Evolutionary conservation across 2,888 invertebrate species (phyloP).

Genomic region (Oxystoma pomonae): DNA sequence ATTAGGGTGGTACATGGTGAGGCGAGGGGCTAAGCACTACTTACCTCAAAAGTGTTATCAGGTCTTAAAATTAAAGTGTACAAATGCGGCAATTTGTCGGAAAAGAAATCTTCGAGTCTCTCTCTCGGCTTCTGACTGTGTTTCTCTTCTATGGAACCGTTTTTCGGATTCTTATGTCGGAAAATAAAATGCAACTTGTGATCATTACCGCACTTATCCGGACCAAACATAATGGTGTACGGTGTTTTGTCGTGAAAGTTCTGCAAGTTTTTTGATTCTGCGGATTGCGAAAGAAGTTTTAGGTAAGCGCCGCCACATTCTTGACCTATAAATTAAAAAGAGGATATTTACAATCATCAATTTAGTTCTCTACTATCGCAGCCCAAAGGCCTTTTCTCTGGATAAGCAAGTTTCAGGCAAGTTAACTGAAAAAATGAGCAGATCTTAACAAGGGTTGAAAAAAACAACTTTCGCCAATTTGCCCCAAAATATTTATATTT

Average conservation of each 20-base stretch:
- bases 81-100: conserved; percentile 89
- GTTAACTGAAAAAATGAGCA: no score
- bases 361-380: no score
- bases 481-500: background rate
- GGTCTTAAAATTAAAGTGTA: conserved; percentile 75
- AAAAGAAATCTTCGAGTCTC: conserved; percentile 79
- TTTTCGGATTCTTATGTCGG: conserved; percentile 89
- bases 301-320: conserved; percentile 98
- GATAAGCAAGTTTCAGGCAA: no score
- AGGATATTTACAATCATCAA: no score
- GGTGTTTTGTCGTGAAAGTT: conserved; percentile 93
- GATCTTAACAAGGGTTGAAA: no score
- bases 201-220: conserved; percentile 97
- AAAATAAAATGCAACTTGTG: conserved; percentile 93
- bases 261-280: conserved; percentile 66
- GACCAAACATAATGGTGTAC: conserved; percentile 99
- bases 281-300: conserved; percentile 77
- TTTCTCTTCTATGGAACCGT: conserved; percentile 86
- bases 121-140: conserved; percentile 90
- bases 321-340: conserved; percentile 50
- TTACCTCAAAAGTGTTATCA: conserved; percentile 69
- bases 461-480: background rate
- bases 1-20: no score
- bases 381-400: no score
- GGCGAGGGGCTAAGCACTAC: no score